Evolutionary conservation across 2,888 invertebrate genomes (phyloP), one percentile per base, ranked within the genome.

Genomic region (Andrena dorsata): DNA sequence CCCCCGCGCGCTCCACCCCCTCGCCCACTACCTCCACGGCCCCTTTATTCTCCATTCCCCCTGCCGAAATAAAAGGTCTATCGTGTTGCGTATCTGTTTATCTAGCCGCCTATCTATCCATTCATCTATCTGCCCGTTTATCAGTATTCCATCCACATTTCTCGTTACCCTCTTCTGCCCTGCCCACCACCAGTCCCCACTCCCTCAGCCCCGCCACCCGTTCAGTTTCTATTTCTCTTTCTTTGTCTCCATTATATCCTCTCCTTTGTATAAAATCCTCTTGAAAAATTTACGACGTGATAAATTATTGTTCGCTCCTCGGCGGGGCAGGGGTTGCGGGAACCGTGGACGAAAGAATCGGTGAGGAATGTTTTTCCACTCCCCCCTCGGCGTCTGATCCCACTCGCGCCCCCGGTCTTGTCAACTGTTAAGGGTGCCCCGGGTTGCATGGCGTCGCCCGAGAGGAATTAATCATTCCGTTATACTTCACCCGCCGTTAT

Each of bases 281-380:
- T 72, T 86, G 84, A 82, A 84, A 79, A 82, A 84, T 86, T 86
- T 82, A 86, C 84, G 82, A 56, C 76, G 79, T 78, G 83, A 87
- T 85, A 87, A 87, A 86, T 85, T 83, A 85, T 87, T 87, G 80
- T 86, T 86, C 85, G 72, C 70, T 41, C 16, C 41, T 5, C 13
- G 16, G 35, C 16, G 63, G 20, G 3, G 10, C 1, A 1, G 53
- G 20, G 3, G 53, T 1, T 10, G 53, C 47, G 61, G 68, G 61
- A 51, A 75, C 65, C 41, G 41, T 41, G 41, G 13, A 76, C 47
- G 74, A 72, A 71, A 68, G 78, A 86, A 86, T 86, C 84, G 76
- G 72, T 70, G 73, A 69, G 79, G 77, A 79, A 75, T 76, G 82
- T 82, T 80, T 75, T 47, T 2, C 32, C 2, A 2, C 8, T 8